phyloP scores from a whole-genome alignment of 2,113 vertebrate species.

The Caretta caretta region DNA sequence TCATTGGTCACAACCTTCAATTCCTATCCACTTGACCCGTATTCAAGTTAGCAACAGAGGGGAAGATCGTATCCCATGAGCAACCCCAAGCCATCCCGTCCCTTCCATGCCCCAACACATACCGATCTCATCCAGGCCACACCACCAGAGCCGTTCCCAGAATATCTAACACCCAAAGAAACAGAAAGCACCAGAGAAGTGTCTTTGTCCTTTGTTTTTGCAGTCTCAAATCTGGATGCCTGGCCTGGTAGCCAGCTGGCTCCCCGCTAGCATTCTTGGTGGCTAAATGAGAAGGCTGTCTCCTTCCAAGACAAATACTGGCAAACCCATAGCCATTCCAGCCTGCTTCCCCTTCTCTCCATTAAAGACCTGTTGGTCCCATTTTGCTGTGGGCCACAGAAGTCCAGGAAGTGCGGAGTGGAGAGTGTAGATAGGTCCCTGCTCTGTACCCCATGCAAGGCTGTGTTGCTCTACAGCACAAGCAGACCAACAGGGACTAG shows the following conservation, averaged over 20 bases:
- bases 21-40: background rate
- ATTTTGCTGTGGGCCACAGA: background rate
- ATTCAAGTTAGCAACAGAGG: background rate
- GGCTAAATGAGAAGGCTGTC: background rate
- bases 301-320: background rate
- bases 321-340: background rate
- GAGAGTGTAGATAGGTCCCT: background rate
- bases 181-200: background rate
- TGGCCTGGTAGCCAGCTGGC: background rate
- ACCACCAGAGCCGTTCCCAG: background rate
- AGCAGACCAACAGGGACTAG: background rate
- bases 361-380: background rate
- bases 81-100: rapidly evolving
- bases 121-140: rapidly evolving
- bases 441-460: too few species aligned
- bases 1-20: background rate
- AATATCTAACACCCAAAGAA: background rate
- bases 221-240: background rate
- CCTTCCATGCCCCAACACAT: rapidly evolving
- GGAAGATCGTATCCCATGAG: background rate
- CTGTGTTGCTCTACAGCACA: background rate
- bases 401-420: background rate
- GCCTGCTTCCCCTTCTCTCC: background rate
- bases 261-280: background rate
- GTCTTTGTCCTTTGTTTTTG: background rate